phyloP scores from a whole-genome alignment of 2,888 invertebrate genomes.

The Plemyria rubiginata region DNA sequence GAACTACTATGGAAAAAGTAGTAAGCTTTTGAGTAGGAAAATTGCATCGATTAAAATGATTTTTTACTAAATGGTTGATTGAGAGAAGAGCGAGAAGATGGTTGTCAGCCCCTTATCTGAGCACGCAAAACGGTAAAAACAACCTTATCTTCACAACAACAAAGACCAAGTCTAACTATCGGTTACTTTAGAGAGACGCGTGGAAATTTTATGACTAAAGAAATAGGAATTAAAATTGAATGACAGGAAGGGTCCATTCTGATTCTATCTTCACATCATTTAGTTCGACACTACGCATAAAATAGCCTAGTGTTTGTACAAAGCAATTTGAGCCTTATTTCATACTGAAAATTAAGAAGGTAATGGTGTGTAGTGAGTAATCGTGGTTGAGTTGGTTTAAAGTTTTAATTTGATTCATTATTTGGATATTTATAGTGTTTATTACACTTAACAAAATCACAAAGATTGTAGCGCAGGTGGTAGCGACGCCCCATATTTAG shows the following conservation, averaged over 20 bases:
- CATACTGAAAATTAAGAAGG: conserved; percentile 34
- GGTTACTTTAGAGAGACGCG: conserved; percentile 27
- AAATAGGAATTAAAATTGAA: conserved; percentile 58
- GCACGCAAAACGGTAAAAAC: conserved; percentile 45
- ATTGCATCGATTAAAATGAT: too few species aligned
- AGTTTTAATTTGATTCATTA: conserved; percentile 66
- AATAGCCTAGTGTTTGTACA: conserved; percentile 45
- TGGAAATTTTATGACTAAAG: conserved; percentile 34
- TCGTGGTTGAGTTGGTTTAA: conserved; percentile 40
- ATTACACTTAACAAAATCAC: too few species aligned
- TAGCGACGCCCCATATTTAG: too few species aligned
- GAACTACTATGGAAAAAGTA: too few species aligned
- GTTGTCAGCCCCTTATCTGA: conserved; percentile 66
- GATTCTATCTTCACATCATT: conserved; percentile 72
- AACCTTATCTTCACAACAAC: conserved; percentile 46
- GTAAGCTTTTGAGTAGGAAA: too few species aligned
- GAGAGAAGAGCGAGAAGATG: too few species aligned
- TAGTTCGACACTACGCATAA: conserved; percentile 48
- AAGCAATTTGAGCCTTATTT: conserved; percentile 43
- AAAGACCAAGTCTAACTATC: conserved; percentile 51
- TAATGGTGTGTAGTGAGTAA: conserved; percentile 33
- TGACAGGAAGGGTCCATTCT: conserved; percentile 56
- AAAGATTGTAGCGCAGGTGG: too few species aligned
- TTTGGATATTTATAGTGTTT: conserved; percentile 65
- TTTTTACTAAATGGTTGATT: too few species aligned